A percentile compares a stretch with the other conserved stretches of the same genome.
Evolutionary conservation across 2,797 vertebrate species (phyloP).

Genomic region (Chanos chanos): DNA sequence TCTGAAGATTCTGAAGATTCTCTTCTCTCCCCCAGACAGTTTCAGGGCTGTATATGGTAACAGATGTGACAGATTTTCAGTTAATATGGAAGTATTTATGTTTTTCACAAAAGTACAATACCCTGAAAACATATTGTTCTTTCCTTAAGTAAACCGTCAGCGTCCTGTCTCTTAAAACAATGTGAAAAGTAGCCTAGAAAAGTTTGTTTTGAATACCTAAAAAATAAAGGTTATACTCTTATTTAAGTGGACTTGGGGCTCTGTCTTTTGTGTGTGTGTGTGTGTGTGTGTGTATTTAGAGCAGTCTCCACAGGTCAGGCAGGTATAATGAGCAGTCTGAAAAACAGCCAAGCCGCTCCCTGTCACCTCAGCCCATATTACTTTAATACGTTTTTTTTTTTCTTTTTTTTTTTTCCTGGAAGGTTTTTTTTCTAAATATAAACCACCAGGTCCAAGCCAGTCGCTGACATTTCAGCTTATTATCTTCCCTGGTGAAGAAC

Average conservation of each 20-base stretch:
- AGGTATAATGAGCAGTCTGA: neutral
- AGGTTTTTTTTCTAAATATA: slow-evolving; percentile 49
- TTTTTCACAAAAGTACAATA: neutral
- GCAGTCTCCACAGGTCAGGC: neutral
- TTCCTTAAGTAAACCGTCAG: too few species aligned
- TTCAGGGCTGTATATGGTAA: too few species aligned
- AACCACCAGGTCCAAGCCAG: slow-evolving; percentile 15
- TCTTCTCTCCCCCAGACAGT: too few species aligned
- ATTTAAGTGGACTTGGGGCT: too few species aligned
- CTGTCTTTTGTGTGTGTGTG: neutral
- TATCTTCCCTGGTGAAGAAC: slow-evolving; percentile 44
- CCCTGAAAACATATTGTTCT: too few species aligned
- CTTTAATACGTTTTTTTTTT: slow-evolving; percentile 6
- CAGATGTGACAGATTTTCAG: too few species aligned
- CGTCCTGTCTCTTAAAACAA: too few species aligned
- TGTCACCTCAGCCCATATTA: slow-evolving; percentile 6
- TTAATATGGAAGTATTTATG: too few species aligned
- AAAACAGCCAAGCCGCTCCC: neutral
- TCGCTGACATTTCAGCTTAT: slow-evolving; percentile 51
- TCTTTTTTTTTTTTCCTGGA: neutral
- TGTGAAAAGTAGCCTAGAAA: too few species aligned
- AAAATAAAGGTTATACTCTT: too few species aligned
- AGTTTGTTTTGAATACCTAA: too few species aligned
- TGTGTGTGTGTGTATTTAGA: neutral
- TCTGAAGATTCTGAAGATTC: too few species aligned